phyloP scores from a whole-genome alignment of 1,140 invertebrate species.

The Caenorhabditis briggsae region DNA sequence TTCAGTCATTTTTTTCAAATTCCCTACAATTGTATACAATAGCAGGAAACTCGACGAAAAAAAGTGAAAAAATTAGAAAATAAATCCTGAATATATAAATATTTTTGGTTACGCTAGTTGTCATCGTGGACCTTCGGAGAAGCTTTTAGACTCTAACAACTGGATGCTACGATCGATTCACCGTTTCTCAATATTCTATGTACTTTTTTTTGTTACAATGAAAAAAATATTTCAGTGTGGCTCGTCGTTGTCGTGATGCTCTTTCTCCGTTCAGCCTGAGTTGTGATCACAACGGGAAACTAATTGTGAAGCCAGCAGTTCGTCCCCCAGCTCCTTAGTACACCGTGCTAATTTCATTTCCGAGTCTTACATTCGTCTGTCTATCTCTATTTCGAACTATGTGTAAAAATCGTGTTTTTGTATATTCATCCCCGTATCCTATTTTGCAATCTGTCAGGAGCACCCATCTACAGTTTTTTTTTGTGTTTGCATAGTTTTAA shows the following conservation, averaged over 20 bases:
- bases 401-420: slow-evolving; percentile 11
- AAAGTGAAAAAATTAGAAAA: too few species aligned
- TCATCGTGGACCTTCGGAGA: too few species aligned
- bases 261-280: slow-evolving; percentile 96
- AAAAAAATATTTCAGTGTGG: slow-evolving; percentile 80
- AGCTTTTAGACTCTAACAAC: too few species aligned
- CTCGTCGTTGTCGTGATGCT: slow-evolving; percentile 88
- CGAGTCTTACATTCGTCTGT: neutral
- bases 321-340: slow-evolving; percentile 7
- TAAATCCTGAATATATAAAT: too few species aligned
- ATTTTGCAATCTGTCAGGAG: neutral
- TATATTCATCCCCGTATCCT: slow-evolving; percentile 7
- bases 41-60: too few species aligned
- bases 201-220: neutral
- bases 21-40: too few species aligned
- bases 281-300: slow-evolving; percentile 86
- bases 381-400: slow-evolving; percentile 13
- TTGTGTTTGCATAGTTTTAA: slow-evolving; percentile 16
- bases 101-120: too few species aligned
- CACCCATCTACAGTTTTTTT: neutral
- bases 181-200: slow-evolving; percentile 79
- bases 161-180: too few species aligned
- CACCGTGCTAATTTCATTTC: neutral
- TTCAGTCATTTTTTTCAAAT: too few species aligned
- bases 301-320: slow-evolving; percentile 73